Base-by-base conservation (phyloP, 1,140 invertebrate species). In the Bombus pascuorum region DNA sequence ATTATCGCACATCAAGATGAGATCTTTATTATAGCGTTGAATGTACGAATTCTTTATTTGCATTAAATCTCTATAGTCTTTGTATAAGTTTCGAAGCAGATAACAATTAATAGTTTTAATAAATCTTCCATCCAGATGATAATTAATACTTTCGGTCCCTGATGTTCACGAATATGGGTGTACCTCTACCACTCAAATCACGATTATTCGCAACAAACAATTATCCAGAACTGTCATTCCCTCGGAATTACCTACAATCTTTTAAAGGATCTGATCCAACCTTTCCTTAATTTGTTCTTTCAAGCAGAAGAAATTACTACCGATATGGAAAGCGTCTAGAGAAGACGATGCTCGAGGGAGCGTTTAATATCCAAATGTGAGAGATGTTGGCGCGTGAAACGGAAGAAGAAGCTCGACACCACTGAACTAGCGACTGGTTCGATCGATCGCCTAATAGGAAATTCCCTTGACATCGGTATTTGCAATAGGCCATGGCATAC, bases 391-490 rank as follows among this genome's bases (percentile, higher is more conserved):
- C 62, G 82, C 79, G 76, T 83, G 72, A 90, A 90, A 90, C 86
- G 88, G 86, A 90, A 87, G 85, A 89, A 90, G 83, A 84, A 86
- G 86, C 59, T 84, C 81, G 88, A 81, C 70, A 71, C 59, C 88
- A 34, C 66, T 77, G 79, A 81, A 74, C 53, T 42, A 39, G 70
- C 71, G 65, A 85, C 32, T 44, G 37, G 65, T 87, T 82, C 86
- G 80, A 90, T 90, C 89, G 89, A 90, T 90, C 79, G 89, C 68
- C 76, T 90, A 90, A 90, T 90, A 90, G 89, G 89, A 90, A 90
- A 90, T 90, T 86, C 89, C 68, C 89, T 86, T 90, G 89, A 88
- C 89, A 90, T 87, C 86, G 86, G 89, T 86, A 90, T 90, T 88
- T 88, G 86, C 89, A 80, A 90, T 88, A 88, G 89, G 86, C 86